phyloP scores from a whole-genome alignment of 2,888 invertebrate genomes.

The Drosophila setosimentum region DNA sequence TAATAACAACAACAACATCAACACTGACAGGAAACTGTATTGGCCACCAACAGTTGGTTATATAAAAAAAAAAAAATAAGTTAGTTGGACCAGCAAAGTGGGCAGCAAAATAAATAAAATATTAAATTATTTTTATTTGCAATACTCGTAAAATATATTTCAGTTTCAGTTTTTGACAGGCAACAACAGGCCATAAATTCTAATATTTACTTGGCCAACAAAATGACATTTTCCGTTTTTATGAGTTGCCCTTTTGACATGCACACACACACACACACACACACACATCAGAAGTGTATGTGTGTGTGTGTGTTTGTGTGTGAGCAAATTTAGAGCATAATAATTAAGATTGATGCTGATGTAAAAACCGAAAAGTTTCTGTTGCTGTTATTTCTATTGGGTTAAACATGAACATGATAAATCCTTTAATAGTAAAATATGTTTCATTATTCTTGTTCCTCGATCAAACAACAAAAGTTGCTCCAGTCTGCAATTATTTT shows the following conservation, averaged over 20 bases:
- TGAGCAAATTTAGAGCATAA: background rate
- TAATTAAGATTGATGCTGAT: slow-evolving; percentile 17
- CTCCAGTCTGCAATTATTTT: background rate
- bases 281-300: slow-evolving; percentile 1
- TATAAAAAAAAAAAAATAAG: slow-evolving; percentile 72
- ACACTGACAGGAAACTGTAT: slow-evolving; percentile 18
- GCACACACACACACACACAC: background rate
- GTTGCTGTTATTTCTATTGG: background rate
- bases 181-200: slow-evolving; percentile 55
- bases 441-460: background rate
- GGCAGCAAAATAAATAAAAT: slow-evolving; percentile 57
- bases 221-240: slow-evolving; percentile 46
- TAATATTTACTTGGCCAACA: slow-evolving; percentile 58
- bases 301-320: background rate
- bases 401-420: background rate
- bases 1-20: slow-evolving; percentile 36
- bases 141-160: slow-evolving; percentile 60
- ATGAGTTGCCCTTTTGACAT: slow-evolving; percentile 28
- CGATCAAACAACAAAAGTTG: background rate
- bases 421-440: background rate
- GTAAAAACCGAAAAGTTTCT: background rate
- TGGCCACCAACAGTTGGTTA: slow-evolving; percentile 34
- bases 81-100: slow-evolving; percentile 37
- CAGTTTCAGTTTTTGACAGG: slow-evolving; percentile 18
- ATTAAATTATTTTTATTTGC: slow-evolving; percentile 72